Evolutionary conservation across 2,888 invertebrate species (phyloP), one percentile per base, ranked within the genome.

Genomic region (Eupeodes latifasciatus): DNA sequence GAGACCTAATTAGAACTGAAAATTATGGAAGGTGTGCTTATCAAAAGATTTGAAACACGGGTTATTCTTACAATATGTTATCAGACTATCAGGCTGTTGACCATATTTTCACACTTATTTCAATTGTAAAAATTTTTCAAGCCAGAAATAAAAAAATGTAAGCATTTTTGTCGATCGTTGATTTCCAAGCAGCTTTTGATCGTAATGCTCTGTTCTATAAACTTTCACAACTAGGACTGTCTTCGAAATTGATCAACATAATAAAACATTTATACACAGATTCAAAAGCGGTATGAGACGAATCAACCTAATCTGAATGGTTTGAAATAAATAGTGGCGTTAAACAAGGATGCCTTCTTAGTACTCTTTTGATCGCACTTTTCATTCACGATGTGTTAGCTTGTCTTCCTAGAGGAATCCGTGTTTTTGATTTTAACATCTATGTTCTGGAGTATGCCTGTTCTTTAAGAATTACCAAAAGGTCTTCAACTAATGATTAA

Each of bases 401-500:
- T 4, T 10, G 4, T 9, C 12, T 61, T 4, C 14, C 36, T 34
- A 14, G 59, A 61, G 36, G 59, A 6, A 5, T 61, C 34, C 14
- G 59, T 12, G 36, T 61, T 61, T 34, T 36, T n/a, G 14, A 19
- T 61, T 7, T 36, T 12, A 36, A 10, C 6, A 59, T 59, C 12
- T 27, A 34, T 59, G 57, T 59, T 10, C 19, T 59, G 1, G 27
- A 27, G 19, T 62, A 44, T 62, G 62, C 40, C 1, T n/a, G 14
- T 47, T 10, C 16, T 47, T 16, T 44, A 44, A 10, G 64, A 64
- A 47, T 64, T 47, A n/a, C 16, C 47, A 64, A 47, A 64, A 47
- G 11, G n/a, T 19, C 64, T 64, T 10, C 64, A 64, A 14, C 16
- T 64, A 10, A 64, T 44, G 44, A 64, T 64, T 5, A 16, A 64